Conservation (phyloP, 92 coral and sea anemone genomes). For the Paragorgia papillata region DNA sequence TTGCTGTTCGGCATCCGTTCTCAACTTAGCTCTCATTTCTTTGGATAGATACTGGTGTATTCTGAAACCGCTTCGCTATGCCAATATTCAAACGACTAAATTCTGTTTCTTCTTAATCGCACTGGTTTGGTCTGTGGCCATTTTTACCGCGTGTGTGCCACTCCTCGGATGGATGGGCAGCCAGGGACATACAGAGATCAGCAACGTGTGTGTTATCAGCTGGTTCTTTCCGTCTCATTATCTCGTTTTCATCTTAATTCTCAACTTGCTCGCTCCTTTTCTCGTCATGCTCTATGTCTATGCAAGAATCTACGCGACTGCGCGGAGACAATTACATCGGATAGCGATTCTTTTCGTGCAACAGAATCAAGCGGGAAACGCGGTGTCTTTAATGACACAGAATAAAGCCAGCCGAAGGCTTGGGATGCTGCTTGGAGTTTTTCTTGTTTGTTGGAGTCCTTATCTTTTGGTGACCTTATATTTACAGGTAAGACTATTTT, state of each 20-base stretch:
- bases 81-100: constrained; percentile 15
- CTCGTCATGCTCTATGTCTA: constrained; percentile 22
- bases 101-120: not conserved
- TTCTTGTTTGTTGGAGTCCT: constrained; percentile 27
- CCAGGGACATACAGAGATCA: not conserved
- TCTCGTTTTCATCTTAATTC: not conserved
- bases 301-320: constrained; percentile 6
- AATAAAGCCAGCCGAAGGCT: constrained; percentile 28
- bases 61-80: constrained; percentile 16
- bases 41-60: constrained; percentile 17
- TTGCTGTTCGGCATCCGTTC: constrained; percentile 27
- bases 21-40: constrained; percentile 18
- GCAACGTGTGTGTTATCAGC: constrained; percentile 5
- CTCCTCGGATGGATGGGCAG: not conserved
- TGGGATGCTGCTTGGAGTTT: constrained; percentile 22
- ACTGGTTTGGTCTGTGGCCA: constrained; percentile 4
- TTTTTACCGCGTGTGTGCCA: constrained; percentile 6
- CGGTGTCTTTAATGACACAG: not conserved
- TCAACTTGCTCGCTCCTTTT: constrained; percentile 15
- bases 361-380: not conserved
- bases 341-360: constrained; percentile 8
- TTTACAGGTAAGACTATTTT: constrained; percentile 9
- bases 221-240: constrained; percentile 24
- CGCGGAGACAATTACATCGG: constrained; percentile 15
- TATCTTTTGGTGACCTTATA: constrained; percentile 21